Evolutionary conservation across 2,113 vertebrate species (phyloP), one percentile per base, ranked within the genome.

Genomic region (Eubucco bourcierii): DNA sequence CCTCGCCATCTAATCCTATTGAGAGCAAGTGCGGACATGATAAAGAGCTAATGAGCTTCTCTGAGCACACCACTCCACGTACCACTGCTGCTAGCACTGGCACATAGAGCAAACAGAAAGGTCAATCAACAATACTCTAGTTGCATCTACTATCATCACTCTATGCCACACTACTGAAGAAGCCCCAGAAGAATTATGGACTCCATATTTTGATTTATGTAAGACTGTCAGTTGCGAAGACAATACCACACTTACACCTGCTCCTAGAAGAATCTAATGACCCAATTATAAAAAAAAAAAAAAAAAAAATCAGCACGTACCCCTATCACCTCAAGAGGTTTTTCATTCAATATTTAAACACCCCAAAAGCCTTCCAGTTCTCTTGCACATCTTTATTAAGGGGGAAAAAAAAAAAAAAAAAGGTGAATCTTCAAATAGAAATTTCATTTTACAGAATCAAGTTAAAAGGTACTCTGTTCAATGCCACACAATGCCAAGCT

Each of bases 11-110:
- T 95, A 92, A 96, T 94, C 84, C 93, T 90, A 90, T 84, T 93
- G 91, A 92, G 87, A 93, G 94, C 82, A 96, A 95, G 93, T 88
- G 95, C 80, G 93, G 93, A 95, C 91, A 94, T 81, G 95, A 91
- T 75, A 65, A 90, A 92, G 82, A 93, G 85, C 91, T 94, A 86
- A 90, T 93, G 84, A 90, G 93, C 61, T 91, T 24, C 91, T 60
- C 72, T 3, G 39, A 5, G 61, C 82, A 61, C 78, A 61, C 8
- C 68, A 44, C 76, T n/a, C 64, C 55, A 18, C 11, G 76, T 10
- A 13, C 79, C 47, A 9, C 44, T 67, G 79, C 81, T 53, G 72
- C 84, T 46, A 52, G 37, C 84, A 37, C 60, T 56, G 65, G 79
- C 93, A 46, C 65, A 87, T 39, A 12, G 84, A 12, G 84, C 76